Percentiles rank a stretch among this genome's conserved stretches.
Conservation (phyloP, 2,113 vertebrate genomes). For the Proterorhinus semilunaris region DNA sequence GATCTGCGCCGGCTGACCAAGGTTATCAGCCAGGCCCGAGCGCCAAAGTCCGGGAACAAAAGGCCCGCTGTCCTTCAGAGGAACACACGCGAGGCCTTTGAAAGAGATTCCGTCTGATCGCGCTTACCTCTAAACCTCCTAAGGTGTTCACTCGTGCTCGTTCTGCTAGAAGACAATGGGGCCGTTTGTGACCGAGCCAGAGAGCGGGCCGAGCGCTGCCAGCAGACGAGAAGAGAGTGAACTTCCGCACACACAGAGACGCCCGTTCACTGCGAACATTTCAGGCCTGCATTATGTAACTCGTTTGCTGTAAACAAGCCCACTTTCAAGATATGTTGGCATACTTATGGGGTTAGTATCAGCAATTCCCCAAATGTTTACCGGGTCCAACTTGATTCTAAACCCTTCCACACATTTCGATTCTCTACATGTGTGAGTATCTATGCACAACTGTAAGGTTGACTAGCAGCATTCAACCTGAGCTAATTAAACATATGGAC, state of each 20-base stretch:
- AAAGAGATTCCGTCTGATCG: not conserved
- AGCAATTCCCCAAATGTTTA: no score
- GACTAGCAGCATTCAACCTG: no score
- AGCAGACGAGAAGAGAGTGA: constrained; percentile 26
- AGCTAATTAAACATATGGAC: no score
- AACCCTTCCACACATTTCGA: no score
- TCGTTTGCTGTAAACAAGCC: no score
- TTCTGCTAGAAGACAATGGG: constrained; percentile 33
- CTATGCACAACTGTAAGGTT: no score
- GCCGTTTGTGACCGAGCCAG: constrained; percentile 45
- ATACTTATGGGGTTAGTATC: no score
- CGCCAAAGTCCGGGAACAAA: not conserved
- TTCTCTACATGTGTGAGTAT: no score
- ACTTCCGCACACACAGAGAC: constrained; percentile 13
- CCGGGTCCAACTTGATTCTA: no score
- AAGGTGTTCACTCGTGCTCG: constrained; percentile 1
- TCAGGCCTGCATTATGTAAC: not conserved
- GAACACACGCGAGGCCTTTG: no score
- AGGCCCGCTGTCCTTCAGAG: not conserved
- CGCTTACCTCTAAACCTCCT: constrained; percentile 22
- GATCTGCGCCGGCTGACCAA: not conserved
- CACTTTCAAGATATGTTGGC: no score
- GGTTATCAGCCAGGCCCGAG: not conserved
- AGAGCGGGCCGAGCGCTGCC: constrained; percentile 43
- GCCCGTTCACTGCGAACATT: not conserved